Base-by-base conservation (phyloP, 2,888 invertebrate species). In the Hecatera dysodea region DNA sequence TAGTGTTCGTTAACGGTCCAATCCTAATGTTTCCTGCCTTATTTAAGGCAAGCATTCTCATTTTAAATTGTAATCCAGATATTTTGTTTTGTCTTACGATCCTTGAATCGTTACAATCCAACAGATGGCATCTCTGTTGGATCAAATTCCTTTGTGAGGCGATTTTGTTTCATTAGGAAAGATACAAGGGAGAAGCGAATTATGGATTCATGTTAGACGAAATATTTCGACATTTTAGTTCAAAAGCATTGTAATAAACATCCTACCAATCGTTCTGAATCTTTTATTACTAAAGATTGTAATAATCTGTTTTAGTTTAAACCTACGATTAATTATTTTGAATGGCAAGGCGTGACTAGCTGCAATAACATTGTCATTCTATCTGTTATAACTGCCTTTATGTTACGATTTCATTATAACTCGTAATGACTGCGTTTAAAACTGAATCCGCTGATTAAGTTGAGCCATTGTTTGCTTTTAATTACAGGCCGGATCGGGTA, bases 401-500 rank as follows among this genome's bases (percentile, higher is more conserved):
- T 75, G 42, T 64, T 65, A 57, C 70, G 29, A 53, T 75, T 61
- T 69, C 50, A 69, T 61, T 69, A 68, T 44, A 53, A 61, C 53
- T 56, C 22, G 61, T 69, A 77, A 81, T 74, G 61, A 69, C 77
- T 60, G 61, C 74, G 79, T 86, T 82, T 78, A 72, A 83, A 80
- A 80, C 78, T 67, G 72, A 82, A 79, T 69, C 59, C 78, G 65
- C 77, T 87, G 88, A 88, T 87, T 80, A 85, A 86, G 83, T 84
- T 82, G 80, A 72, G 80, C 72, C 78, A 80, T 86, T 91, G 89
- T 91, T 90, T 89, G 86, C 85, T 86, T 91, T 89, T 91, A 90
- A 92, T 91, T 91, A 90, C 84, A 68, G 75, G 67, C 78, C 66
- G 70, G 80, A 78, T 79, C 77, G 81, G 78, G 81, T 80, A 85